Conservation (phyloP, 2,113 vertebrate species). For the Cephalopterus ornatus region DNA sequence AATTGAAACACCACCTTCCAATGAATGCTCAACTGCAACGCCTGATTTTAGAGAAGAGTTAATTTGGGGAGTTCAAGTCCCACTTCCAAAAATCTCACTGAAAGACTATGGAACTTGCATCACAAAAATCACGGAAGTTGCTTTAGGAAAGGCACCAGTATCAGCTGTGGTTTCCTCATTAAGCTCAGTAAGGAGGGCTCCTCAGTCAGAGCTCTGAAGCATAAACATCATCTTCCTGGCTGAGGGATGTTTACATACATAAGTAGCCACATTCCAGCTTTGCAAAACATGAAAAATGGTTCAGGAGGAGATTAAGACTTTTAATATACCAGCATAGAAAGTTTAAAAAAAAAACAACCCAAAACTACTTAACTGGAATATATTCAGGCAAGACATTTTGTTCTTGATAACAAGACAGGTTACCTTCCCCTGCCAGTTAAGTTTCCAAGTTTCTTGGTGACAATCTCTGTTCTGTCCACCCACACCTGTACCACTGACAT, state of each 20-base stretch:
- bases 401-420: background rate
- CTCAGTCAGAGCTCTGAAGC: background rate
- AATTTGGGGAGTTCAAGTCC: background rate
- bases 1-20: background rate
- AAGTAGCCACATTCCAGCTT: background rate
- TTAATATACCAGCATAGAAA: background rate
- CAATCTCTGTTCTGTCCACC: background rate
- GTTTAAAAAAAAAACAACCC: background rate
- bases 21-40: background rate
- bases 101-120: background rate
- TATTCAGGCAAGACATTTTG: background rate
- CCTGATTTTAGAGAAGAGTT: background rate
- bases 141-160: background rate
- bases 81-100: background rate
- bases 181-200: background rate
- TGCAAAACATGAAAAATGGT: background rate
- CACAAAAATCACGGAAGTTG: fast-evolving
- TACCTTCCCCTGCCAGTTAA: background rate
- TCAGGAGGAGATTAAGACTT: background rate
- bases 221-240: background rate
- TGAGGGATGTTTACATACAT: fast-evolving
- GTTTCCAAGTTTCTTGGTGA: background rate
- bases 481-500: background rate
- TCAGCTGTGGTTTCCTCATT: background rate
- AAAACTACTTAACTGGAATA: background rate